Percentiles rank a stretch among this genome's conserved stretches.
These are phyloP conservation scores for Nomia melanderi DNA, from an alignment of 1,140 invertebrate species.

Conservation along the genomic window DNA sequence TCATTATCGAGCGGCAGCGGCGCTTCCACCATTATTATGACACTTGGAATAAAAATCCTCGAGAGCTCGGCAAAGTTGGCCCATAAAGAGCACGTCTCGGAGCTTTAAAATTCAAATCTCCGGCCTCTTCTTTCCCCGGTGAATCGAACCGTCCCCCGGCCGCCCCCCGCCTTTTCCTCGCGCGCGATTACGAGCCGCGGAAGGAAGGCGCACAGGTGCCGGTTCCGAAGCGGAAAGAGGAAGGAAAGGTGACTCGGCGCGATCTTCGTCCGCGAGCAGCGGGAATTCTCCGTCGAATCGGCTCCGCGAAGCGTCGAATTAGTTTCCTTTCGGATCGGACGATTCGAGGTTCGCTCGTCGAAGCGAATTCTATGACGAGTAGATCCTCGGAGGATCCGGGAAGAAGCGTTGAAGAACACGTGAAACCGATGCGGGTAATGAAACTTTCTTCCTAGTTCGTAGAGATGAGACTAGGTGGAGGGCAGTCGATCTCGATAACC, in stretches of 20 bases:
- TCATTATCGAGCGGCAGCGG: constrained; percentile 35
- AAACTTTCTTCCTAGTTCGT: no score
- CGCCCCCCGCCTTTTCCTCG: neutral
- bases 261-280: constrained; percentile 13
- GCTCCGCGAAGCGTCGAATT: constrained; percentile 2
- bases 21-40: constrained; percentile 3
- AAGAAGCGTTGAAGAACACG: no score
- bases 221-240: neutral
- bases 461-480: no score
- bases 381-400: no score
- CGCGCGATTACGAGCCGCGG: neutral
- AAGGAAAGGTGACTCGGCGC: constrained; percentile 1
- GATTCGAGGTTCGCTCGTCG: neutral
- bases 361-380: no score
- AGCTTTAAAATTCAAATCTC: constrained; percentile 29
- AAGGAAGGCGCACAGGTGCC: neutral
- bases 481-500: no score
- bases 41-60: constrained; percentile 16
- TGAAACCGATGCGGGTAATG: no score
- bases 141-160: neutral
- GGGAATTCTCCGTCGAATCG: neutral
- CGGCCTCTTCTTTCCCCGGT: neutral
- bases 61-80: neutral
- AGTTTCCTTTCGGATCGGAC: neutral
- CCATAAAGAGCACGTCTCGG: neutral